Percentiles rank a stretch among this genome's conserved stretches.
Conservation (phyloP, 1,140 invertebrate genomes). For the Sinella curviseta region DNA sequence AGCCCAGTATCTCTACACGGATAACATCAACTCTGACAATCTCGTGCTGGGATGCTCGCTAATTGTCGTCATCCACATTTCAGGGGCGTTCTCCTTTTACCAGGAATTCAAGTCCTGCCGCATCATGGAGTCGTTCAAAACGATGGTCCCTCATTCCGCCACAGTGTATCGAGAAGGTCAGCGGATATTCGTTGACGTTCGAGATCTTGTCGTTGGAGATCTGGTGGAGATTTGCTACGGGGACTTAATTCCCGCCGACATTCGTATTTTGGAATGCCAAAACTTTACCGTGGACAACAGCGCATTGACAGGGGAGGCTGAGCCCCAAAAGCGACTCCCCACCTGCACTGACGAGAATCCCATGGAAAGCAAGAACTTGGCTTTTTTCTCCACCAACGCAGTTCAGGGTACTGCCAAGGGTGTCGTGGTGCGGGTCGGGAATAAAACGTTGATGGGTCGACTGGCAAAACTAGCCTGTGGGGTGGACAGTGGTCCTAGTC, state of each 20-base stretch:
- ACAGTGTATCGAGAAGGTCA: conserved; percentile 53
- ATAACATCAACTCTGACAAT: conserved; percentile 50
- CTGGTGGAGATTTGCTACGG: conserved; percentile 79
- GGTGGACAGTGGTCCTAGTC: background rate
- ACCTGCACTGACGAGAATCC: conserved; percentile 66
- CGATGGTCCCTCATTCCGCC: conserved; percentile 75
- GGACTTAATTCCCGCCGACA: conserved; percentile 80
- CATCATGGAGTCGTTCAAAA: conserved; percentile 97
- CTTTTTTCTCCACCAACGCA: conserved; percentile 71
- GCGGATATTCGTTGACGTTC: conserved; percentile 61
- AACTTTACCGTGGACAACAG: conserved; percentile 62
- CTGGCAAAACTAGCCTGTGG: conserved; percentile 5
- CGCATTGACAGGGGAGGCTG: conserved; percentile 46
- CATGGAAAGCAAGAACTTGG: conserved; percentile 70
- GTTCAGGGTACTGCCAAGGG: conserved; percentile 66
- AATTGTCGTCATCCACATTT: conserved; percentile 92
- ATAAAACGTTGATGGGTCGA: conserved; percentile 19
- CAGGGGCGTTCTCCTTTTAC: conserved; percentile 96
- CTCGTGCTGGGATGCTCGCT: conserved; percentile 93
- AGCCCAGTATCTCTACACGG: conserved; percentile 40
- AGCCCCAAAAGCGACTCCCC: conserved; percentile 41
- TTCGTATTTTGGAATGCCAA: conserved; percentile 65
- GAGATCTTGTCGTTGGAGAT: conserved; percentile 75
- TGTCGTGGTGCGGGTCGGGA: conserved; percentile 65
- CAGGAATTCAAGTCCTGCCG: conserved; percentile 95